phyloP scores from a whole-genome alignment of 2,797 vertebrate genomes.

The Carapus acus region DNA sequence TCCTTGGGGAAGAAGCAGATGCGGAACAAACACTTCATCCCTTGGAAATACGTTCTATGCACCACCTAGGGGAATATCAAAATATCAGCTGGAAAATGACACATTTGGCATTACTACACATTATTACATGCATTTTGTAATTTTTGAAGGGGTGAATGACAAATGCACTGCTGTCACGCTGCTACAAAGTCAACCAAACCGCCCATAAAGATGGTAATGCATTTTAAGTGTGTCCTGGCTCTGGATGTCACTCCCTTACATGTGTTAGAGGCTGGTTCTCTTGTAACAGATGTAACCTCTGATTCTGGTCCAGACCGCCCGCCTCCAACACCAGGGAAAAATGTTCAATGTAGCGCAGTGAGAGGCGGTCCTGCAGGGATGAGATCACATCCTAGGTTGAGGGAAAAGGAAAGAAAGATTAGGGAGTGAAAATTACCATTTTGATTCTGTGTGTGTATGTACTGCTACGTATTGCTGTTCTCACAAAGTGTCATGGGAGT shows the following conservation, averaged over 20 bases:
- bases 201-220: too few species aligned
- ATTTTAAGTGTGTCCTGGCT: too few species aligned
- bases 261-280: constrained; percentile 96
- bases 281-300: constrained; percentile 89
- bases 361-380: constrained; percentile 95
- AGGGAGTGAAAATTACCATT: constrained; percentile 22
- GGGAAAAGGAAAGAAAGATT: constrained; percentile 30
- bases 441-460: too few species aligned
- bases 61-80: constrained; percentile 81
- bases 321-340: constrained; percentile 96
- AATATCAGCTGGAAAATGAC: constrained; percentile 17
- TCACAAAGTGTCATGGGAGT: constrained; percentile 16
- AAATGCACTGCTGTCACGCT: not conserved
- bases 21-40: constrained; percentile 98
- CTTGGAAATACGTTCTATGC: constrained; percentile 96
- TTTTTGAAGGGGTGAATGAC: constrained; percentile 2
- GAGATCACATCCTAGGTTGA: constrained; percentile 89
- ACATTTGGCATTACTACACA: constrained; percentile 21
- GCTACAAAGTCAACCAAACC: too few species aligned
- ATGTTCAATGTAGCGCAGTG: constrained; percentile 94
- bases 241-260: constrained; percentile 69
- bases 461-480: constrained; percentile 20
- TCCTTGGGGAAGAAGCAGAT: constrained; percentile 99
- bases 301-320: constrained; percentile 85
- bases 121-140: constrained; percentile 10